Percentiles rank a stretch among this genome's conserved stretches.
Conservation (phyloP, 2,888 invertebrate species). For the Lasioglossum villosulum region DNA sequence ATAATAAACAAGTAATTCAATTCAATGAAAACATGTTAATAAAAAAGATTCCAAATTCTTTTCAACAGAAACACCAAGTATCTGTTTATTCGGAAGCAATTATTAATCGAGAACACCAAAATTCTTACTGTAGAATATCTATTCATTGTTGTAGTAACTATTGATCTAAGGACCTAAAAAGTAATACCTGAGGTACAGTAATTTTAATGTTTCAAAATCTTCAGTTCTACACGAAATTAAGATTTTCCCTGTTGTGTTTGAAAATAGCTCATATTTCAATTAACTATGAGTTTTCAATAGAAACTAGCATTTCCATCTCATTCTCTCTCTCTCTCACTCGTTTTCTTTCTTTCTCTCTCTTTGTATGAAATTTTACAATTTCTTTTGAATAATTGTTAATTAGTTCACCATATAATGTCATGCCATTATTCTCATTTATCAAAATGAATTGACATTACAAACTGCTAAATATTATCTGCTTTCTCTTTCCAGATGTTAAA, state of each 20-base stretch:
- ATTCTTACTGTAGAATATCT: slow-evolving; percentile 30
- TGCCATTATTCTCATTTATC: slow-evolving; percentile 38
- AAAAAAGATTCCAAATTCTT: slow-evolving; percentile 12
- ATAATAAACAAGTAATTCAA: slow-evolving; percentile 2
- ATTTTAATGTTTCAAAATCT: slow-evolving; percentile 37
- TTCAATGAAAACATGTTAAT: slow-evolving; percentile 10
- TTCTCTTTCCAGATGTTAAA: slow-evolving; percentile 48
- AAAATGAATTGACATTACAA: slow-evolving; percentile 62
- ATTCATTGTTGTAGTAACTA: slow-evolving; percentile 26
- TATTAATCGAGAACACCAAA: not conserved
- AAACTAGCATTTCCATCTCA: slow-evolving; percentile 22
- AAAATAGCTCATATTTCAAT: slow-evolving; percentile 35
- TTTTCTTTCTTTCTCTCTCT: not conserved
- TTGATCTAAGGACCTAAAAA: slow-evolving; percentile 50
- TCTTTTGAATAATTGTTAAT: slow-evolving; percentile 45
- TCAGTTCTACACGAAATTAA: slow-evolving; percentile 40
- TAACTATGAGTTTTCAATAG: slow-evolving; percentile 37
- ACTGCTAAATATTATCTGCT: slow-evolving; percentile 53
- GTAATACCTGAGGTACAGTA: slow-evolving; percentile 55
- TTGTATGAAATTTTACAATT: slow-evolving; percentile 42
- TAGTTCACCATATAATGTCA: slow-evolving; percentile 45
- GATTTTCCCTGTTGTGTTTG: slow-evolving; percentile 24
- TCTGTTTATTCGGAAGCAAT: slow-evolving; percentile 25
- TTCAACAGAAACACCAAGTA: slow-evolving; percentile 4
- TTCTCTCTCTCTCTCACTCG: not conserved